Evolutionary conservation across 2,113 vertebrate species (phyloP).

Genomic region (Dryoscopus gambensis): DNA sequence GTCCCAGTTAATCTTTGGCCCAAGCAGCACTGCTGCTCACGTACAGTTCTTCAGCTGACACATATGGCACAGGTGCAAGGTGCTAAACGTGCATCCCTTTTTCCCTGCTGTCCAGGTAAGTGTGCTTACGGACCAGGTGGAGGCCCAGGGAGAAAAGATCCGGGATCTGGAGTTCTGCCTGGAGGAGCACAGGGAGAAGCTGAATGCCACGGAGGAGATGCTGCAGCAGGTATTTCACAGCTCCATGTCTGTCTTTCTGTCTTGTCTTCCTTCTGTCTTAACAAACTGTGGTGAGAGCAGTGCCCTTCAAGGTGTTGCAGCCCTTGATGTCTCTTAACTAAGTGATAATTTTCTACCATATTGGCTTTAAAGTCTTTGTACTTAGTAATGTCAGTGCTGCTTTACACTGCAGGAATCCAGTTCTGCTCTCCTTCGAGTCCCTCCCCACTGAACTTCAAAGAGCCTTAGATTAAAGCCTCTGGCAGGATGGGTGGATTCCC

Average conservation of each 20-base stretch:
- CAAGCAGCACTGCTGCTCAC: background rate
- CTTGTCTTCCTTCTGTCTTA: background rate
- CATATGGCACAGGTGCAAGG: background rate
- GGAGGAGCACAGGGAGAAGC: constrained; percentile 93
- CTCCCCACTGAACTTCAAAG: constrained; percentile 11
- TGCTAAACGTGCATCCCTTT: background rate
- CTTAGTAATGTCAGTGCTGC: background rate
- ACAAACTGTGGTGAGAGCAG: background rate
- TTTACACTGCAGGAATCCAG: background rate
- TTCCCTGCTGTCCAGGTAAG: constrained; percentile 80
- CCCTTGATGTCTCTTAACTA: background rate
- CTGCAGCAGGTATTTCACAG: constrained; percentile 86
- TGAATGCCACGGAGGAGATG: constrained; percentile 95
- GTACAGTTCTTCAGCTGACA: background rate
- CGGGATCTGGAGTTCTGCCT: constrained; percentile 93
- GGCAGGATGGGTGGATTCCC: background rate
- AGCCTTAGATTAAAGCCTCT: constrained; percentile 7
- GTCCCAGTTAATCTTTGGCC: background rate
- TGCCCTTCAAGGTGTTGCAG: background rate
- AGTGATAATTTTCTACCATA: background rate
- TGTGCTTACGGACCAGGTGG: constrained; percentile 96
- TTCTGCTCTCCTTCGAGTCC: background rate
- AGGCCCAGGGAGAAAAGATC: constrained; percentile 98
- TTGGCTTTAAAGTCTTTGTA: background rate
- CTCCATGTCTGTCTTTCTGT: background rate